These are phyloP conservation scores for Gymnoscopelus braueri DNA, from an alignment of 2,797 vertebrate species.

Conservation along the genomic window DNA sequence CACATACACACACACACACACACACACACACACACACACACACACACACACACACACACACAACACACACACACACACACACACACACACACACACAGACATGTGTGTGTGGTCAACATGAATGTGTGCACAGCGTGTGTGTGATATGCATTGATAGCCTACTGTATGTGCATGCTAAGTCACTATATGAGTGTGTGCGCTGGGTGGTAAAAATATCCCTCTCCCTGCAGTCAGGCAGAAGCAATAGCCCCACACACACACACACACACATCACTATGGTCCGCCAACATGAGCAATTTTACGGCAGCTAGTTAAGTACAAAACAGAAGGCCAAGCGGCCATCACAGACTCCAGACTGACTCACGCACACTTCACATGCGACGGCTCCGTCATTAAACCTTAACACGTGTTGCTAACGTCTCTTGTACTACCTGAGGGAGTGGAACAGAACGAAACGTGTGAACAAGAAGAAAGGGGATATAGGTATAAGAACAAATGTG, in stretches of 20 bases:
- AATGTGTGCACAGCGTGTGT: constrained; percentile 38
- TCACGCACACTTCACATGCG: constrained; percentile 11
- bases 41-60: too few relatives aligned
- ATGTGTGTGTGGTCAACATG: constrained; percentile 22
- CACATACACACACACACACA: too few relatives aligned
- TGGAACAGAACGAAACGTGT: too few relatives aligned
- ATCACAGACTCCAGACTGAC: constrained; percentile 21
- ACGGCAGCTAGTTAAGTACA: constrained; percentile 47
- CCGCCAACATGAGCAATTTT: constrained; percentile 57
- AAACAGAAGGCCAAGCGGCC: constrained; percentile 32
- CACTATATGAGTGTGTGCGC: constrained; percentile 33
- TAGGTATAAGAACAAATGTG: too few relatives aligned
- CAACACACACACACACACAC: too few relatives aligned
- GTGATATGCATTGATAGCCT: background rate
- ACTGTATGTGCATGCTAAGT: background rate
- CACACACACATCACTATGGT: constrained; percentile 32
- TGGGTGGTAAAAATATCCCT: constrained; percentile 72
- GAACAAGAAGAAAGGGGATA: too few relatives aligned
- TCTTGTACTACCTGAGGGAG: too few relatives aligned
- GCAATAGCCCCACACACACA: constrained; percentile 43
- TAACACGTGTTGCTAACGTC: background rate
- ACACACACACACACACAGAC: too few relatives aligned
- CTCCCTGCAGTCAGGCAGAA: constrained; percentile 61
- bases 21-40: too few relatives aligned
- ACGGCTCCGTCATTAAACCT: background rate